Percentiles rank a stretch among this genome's conserved stretches.
Evolutionary conservation across 2,113 vertebrate species (phyloP).

Genomic region (Hippolais icterina): DNA sequence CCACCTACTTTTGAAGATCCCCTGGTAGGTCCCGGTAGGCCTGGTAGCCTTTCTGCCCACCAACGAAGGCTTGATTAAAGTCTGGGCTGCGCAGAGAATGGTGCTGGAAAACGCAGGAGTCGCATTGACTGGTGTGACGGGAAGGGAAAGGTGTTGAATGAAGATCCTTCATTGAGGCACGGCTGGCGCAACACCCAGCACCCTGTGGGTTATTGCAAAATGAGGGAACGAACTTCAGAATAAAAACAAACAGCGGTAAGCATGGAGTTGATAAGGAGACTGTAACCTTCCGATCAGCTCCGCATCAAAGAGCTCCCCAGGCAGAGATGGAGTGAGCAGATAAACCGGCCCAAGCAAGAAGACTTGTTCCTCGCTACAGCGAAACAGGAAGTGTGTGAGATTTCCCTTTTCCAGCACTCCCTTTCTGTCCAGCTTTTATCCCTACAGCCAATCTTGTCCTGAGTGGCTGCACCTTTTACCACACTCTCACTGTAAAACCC

Average conservation of each 20-base stretch:
- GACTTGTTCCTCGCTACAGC: slow-evolving; percentile 24
- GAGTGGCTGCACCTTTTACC: neutral
- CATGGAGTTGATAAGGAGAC: slow-evolving; percentile 60
- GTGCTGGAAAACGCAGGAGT: slow-evolving; percentile 49
- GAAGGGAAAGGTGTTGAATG: slow-evolving; percentile 55
- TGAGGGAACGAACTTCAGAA: slow-evolving; percentile 36
- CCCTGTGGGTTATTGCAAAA: slow-evolving; percentile 61
- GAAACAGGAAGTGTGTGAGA: slow-evolving; percentile 17
- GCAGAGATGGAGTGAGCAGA: slow-evolving; percentile 55
- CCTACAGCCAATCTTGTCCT: neutral
- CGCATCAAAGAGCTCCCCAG: slow-evolving; percentile 20
- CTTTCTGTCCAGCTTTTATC: slow-evolving; percentile 11
- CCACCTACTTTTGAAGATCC: slow-evolving; percentile 67
- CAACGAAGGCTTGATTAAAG: slow-evolving; percentile 40
- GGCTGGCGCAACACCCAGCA: slow-evolving; percentile 38
- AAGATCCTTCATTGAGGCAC: slow-evolving; percentile 65
- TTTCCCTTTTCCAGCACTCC: slow-evolving; percentile 49
- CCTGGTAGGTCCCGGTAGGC: slow-evolving; percentile 50
- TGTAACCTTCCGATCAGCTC: slow-evolving; percentile 42
- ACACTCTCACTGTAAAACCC: neutral
- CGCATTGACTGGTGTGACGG: slow-evolving; percentile 5
- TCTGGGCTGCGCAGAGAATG: slow-evolving; percentile 3
- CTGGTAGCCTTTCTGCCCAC: slow-evolving; percentile 47
- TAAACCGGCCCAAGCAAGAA: slow-evolving; percentile 7
- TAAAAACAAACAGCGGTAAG: slow-evolving; percentile 58